phyloP scores from a whole-genome alignment of 2,113 vertebrate genomes.

The Buteo buteo region DNA sequence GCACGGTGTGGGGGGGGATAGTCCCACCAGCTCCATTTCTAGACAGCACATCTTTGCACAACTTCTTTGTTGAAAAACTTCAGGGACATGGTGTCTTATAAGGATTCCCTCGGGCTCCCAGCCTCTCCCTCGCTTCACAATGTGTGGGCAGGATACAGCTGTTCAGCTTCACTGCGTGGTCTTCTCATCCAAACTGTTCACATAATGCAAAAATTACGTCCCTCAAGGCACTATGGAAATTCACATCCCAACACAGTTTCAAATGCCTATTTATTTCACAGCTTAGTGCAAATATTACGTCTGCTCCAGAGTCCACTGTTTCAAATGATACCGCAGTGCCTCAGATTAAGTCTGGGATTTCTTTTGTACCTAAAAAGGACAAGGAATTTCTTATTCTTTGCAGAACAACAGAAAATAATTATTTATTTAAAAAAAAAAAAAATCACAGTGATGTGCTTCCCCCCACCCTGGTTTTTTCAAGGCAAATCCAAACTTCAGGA shows the following conservation, averaged over 20 bases:
- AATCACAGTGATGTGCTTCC: background rate
- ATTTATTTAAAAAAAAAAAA: background rate
- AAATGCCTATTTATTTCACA: constrained; percentile 37
- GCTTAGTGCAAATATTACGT: background rate
- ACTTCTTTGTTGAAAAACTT: constrained; percentile 39
- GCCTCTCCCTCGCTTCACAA: constrained; percentile 40
- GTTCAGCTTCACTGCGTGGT: constrained; percentile 35
- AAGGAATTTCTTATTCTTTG: background rate
- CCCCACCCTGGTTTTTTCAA: background rate
- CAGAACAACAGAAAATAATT: background rate
- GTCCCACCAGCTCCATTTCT: background rate
- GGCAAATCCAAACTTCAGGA: background rate
- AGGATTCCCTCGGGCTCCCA: constrained; percentile 27
- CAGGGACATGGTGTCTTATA: background rate
- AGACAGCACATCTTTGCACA: background rate
- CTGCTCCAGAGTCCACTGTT: background rate
- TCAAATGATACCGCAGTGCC: background rate
- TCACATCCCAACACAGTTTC: constrained; percentile 34
- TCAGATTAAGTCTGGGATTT: background rate
- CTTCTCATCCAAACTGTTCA: constrained; percentile 41
- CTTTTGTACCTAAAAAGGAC: background rate
- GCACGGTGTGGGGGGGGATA: fast-evolving
- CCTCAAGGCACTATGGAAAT: constrained; percentile 55
- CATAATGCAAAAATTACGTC: constrained; percentile 24
- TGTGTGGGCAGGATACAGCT: constrained; percentile 65